Evolutionary conservation across 1,140 invertebrate genomes (phyloP).

Genomic region (Andricus grossulariae): DNA sequence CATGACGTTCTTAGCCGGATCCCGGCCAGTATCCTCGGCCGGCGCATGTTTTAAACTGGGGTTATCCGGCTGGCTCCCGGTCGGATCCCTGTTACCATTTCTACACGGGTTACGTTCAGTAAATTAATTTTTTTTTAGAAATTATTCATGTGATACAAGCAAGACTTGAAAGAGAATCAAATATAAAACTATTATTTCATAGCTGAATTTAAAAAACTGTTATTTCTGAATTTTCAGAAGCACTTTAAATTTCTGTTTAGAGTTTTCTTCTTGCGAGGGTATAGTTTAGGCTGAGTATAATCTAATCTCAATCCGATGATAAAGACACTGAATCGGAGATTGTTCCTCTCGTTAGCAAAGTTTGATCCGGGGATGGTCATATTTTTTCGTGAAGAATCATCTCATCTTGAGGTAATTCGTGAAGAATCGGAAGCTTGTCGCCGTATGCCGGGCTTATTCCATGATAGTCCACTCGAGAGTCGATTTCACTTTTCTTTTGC

Average conservation of each 20-base stretch:
- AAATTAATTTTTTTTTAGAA: no score
- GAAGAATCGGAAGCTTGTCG: not conserved
- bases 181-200: no score
- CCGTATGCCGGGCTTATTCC: not conserved
- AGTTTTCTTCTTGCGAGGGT: not conserved
- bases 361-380: not conserved
- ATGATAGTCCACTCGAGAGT: not conserved
- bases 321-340: not conserved
- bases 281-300: not conserved
- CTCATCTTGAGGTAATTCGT: not conserved
- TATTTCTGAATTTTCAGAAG: no score
- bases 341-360: not conserved
- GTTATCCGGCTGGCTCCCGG: no score
- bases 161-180: no score
- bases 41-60: no score
- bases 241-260: not conserved
- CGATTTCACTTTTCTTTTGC: slow-evolving; percentile 17
- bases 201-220: no score
- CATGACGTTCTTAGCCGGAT: no score
- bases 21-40: no score
- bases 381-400: not conserved
- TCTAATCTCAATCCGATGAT: not conserved
- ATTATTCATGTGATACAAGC: no score
- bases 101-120: no score
- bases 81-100: no score